These are phyloP conservation scores for Pantherophis alleghaniensis DNA, from an alignment of 2,797 vertebrate species.

Conservation along the genomic window DNA sequence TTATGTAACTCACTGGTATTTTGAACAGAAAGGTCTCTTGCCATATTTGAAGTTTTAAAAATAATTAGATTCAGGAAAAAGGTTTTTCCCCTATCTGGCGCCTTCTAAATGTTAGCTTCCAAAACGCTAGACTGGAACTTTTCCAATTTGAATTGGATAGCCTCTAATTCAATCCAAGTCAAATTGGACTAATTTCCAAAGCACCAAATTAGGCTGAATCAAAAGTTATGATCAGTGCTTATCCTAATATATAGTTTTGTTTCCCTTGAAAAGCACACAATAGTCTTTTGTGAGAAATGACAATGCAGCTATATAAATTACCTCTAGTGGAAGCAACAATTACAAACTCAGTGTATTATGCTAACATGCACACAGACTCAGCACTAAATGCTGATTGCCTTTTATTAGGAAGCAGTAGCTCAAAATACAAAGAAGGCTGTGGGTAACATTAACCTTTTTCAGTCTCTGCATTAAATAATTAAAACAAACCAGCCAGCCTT, in stretches of 20 bases:
- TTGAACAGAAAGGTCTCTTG: neutral
- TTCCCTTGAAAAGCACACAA: neutral
- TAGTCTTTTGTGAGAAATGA: neutral
- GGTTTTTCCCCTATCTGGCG: neutral
- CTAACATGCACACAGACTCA: neutral
- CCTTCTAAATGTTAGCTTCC: neutral
- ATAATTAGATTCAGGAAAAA: neutral
- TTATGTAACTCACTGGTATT: neutral
- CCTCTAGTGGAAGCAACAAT: neutral
- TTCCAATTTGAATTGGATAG: neutral
- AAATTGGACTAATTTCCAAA: neutral
- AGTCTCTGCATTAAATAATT: slow-evolving; percentile 52
- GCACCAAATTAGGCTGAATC: neutral
- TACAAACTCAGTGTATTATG: slow-evolving; percentile 16
- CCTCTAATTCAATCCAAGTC: neutral
- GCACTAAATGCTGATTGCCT: slow-evolving; percentile 57
- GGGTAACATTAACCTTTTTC: slow-evolving; percentile 56
- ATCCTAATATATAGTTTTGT: neutral
- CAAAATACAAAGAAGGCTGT: slow-evolving; percentile 54
- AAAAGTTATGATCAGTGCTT: neutral
- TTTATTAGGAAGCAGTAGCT: slow-evolving; percentile 50
- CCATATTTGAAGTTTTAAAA: neutral
- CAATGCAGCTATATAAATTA: neutral
- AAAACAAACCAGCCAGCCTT: slow-evolving; percentile 58
- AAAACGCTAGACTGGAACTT: neutral